Evolutionary conservation across 2,888 invertebrate genomes (phyloP), one percentile per base, ranked within the genome.

Genomic region (Caenorhabditis wallacei): DNA sequence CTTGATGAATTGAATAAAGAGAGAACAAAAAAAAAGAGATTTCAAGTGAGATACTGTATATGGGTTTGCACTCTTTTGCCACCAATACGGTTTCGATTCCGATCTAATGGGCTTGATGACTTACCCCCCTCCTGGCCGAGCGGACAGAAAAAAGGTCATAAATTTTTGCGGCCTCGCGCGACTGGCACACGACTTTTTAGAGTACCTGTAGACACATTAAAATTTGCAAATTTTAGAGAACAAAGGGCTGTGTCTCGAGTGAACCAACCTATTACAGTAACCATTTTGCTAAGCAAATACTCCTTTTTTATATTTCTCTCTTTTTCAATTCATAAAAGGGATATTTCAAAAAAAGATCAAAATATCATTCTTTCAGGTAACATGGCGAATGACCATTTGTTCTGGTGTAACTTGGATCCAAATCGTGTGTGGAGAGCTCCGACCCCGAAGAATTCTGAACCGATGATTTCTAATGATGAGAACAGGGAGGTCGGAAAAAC

Each of bases 61-160:
- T 68, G 75, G 53, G 66, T 75, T 75, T 69, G 76, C 69, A 76
- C 76, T 76, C 20, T 76, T 46, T 26, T 66, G 18, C 56, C 16
- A 18, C 64, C 69, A 76, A 76, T 76, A 76, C 68, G 76, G 76
- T 76, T 69, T 76, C 69, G 53, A 76, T 76, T 51, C 43, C 16
- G n/a, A 75, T 68, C 59, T 59, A 48, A 53, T 76, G 66, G 59
- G 69, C 46, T 64, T 74, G 51, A 68, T 66, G 75, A 68, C 66
- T 57, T 53, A 18, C 61, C 43, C 11, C 18, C 46, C 46, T 18
- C 3, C 46, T 11, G 4, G 3, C 26, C 20, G 35, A 69, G 13
- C 13, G 7, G 11, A 53, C 18, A n/a, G 53, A 66, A 16, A 54
- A 30, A 35, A 18, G 68, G 68, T 35, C 61, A 69, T 76, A 75